Base-by-base conservation (phyloP, 1,140 invertebrate genomes). In the Trypoxylus dichotomus region DNA sequence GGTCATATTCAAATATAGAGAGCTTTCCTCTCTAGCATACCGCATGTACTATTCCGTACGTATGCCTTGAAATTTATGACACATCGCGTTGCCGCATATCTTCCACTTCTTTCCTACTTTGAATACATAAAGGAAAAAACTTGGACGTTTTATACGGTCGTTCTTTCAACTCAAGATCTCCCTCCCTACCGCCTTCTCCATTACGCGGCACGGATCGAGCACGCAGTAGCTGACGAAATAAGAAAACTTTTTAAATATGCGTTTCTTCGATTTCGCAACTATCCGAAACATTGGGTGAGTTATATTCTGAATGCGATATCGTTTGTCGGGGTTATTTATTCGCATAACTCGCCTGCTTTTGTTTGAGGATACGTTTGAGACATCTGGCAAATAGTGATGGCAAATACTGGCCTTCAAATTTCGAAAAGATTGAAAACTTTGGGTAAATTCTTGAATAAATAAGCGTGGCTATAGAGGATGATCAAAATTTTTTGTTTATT, bases 61-160 rank as follows among this genome's bases (percentile, higher is more conserved):
- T 54, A 54, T 54, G 19, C 47, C 47, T 24, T 24, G 24, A 68
- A 68, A 68, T 68, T 68, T 68, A 68, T 29, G 76, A 77, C 25
- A 29, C n/a, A 27, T n/a, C 68, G 68, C 41, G 32, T 37, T 37
- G 32, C 68, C 10, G 58, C 41, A 68, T 77, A 42, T 77, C 60
- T 77, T 77, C 37, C 3, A 7, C 32, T 37, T 68, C 37, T 10
- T 43, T 54, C 47, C 75, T 58, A 37, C 75, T 60, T 74, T 68
- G 37, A 42, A 71, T 77, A 54, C 41, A 77, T 77, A 77, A 77
- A 77, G 68, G 54, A 77, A 77, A 76, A 27, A 68, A 68, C 21
- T 68, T 68, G 60, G 60, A 68, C 60, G 27, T 24, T 68, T 68
- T 68, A 10, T 68, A 19, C 24, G 25, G 19, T 24, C 60, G 60